Evolutionary conservation across 2,113 vertebrate species (phyloP).

Genomic region (Lates calcarifer): DNA sequence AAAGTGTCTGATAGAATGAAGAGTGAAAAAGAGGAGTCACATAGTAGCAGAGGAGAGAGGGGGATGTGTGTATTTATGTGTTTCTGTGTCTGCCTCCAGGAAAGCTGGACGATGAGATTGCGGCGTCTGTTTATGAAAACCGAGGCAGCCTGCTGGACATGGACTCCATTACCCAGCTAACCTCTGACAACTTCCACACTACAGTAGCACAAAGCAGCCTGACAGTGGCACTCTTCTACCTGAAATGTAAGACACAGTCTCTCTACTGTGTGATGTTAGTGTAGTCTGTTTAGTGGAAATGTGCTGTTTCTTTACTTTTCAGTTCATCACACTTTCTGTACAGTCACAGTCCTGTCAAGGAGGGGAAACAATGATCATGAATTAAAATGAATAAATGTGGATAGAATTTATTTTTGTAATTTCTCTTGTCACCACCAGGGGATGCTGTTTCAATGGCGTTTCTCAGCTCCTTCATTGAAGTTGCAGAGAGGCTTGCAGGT

Average conservation of each 20-base stretch:
- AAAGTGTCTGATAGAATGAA: slow-evolving; percentile 1
- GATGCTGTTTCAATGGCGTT: slow-evolving; percentile 91
- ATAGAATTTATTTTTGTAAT: slow-evolving; percentile 10
- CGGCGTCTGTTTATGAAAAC: slow-evolving; percentile 87
- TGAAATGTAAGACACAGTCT: slow-evolving; percentile 87
- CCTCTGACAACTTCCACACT: slow-evolving; percentile 86
- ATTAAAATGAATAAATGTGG: neutral
- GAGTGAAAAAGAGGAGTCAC: neutral
- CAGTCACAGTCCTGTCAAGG: neutral
- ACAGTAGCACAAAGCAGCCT: slow-evolving; percentile 72
- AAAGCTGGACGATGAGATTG: slow-evolving; percentile 92
- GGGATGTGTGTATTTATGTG: slow-evolving; percentile 4
- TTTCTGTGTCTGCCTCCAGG: slow-evolving; percentile 74
- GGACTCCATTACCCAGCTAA: slow-evolving; percentile 85
- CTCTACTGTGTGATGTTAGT: no score
- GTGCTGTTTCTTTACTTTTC: neutral
- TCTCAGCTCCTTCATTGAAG: slow-evolving; percentile 86
- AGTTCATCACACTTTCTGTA: neutral
- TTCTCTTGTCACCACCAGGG: slow-evolving; percentile 85
- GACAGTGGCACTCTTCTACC: slow-evolving; percentile 91
- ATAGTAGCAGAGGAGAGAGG: neutral
- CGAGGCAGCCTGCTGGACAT: slow-evolving; percentile 82
- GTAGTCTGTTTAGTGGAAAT: neutral
- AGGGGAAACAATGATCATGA: neutral
- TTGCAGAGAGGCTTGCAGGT: slow-evolving; percentile 89